A percentile compares a stretch with the other conserved stretches of the same genome.
Conservation (phyloP, 2,113 vertebrate species). For the Caloenas nicobarica region DNA sequence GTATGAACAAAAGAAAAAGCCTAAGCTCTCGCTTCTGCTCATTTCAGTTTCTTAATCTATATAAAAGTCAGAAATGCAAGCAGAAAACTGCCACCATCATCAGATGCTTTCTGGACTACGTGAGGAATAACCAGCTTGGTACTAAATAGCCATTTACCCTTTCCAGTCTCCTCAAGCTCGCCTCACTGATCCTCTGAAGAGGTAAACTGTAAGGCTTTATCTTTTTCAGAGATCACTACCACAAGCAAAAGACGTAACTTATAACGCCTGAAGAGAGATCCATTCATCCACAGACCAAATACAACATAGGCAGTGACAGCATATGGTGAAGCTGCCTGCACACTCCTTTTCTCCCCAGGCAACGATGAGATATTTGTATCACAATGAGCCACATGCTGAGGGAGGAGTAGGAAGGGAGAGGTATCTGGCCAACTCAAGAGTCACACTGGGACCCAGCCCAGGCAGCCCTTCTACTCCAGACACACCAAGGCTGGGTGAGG, state of each 20-base stretch:
- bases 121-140: not conserved
- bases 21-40: not conserved
- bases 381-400: conserved; percentile 33
- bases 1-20: not conserved
- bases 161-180: not conserved
- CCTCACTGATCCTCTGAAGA: not conserved
- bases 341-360: not conserved
- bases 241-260: not conserved
- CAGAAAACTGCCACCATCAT: not conserved
- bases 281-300: not conserved
- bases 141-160: not conserved
- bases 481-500: not conserved
- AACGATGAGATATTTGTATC: conserved; percentile 38
- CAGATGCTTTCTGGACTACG: not conserved
- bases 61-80: not conserved
- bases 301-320: not conserved
- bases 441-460: not conserved
- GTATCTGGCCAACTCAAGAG: not conserved
- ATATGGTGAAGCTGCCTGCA: not conserved
- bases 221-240: not conserved
- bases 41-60: not conserved
- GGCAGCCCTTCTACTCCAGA: not conserved
- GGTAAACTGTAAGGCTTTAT: not conserved
- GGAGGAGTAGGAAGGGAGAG: not conserved
- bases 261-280: not conserved